Base-by-base conservation (phyloP, 1,140 invertebrate genomes). In the Tenebrio molitor region DNA sequence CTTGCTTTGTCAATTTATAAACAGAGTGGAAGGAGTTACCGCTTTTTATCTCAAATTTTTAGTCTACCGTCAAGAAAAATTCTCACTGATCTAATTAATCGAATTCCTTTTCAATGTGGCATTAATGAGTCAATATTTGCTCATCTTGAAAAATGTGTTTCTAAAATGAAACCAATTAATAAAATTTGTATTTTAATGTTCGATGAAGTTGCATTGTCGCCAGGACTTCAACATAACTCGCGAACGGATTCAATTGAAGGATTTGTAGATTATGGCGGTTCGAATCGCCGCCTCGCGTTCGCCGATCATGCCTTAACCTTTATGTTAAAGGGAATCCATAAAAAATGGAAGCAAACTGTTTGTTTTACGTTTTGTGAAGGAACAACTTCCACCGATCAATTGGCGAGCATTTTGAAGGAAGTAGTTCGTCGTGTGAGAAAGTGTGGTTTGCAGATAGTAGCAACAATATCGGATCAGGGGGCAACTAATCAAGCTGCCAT, bases 381-480 rank as follows among this genome's bases (percentile, higher is more conserved):
- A 3, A 65, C 63, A 21, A 65, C 63, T 1, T 17, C 25, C 10
- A 65, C 25, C 1, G 29, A 1, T 44, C 5, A 39, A 12, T 39
- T 39, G 12, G 2, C n/a, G n/a, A n/a, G n/a, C n/a, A n/a, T n/a
- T n/a, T n/a, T n/a, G n/a, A n/a, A n/a, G n/a, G n/a, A n/a, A n/a
- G n/a, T n/a, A n/a, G n/a, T n/a, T n/a, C n/a, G n/a, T n/a, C n/a
- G n/a, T n/a, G n/a, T n/a, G n/a, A n/a, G 36, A 39, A 12, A 12
- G 2, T 39, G 36, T 12, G 69, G 69, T 17, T 34, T 71, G 16
- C 67, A 41, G 2, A 41, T 71, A 21, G 36, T 71, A 10, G 69
- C 69, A 29, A 41, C 58, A 7, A 34, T 71, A 16, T 66, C 23
- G 36, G 69, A 66, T 44, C 69, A 41, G 44, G 69, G 69, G 10